A percentile compares a stretch with the other conserved stretches of the same genome.
Evolutionary conservation across 1,140 invertebrate species (phyloP).

Genomic region (Helicoverpa zea): DNA sequence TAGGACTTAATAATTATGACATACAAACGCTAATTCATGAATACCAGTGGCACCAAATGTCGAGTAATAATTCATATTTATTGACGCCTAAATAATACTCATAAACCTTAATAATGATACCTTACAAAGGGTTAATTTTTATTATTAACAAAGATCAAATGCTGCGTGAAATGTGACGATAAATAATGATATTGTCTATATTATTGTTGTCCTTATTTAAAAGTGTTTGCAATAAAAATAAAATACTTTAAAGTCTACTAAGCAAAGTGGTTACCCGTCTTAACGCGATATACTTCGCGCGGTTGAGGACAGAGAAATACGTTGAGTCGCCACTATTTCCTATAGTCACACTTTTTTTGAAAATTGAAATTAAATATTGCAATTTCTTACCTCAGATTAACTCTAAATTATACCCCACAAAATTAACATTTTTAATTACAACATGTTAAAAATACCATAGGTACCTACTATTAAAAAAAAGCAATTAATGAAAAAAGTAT

Average conservation of each 20-base stretch:
- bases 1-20: too few relatives aligned
- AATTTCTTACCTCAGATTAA: too few relatives aligned
- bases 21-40: background rate
- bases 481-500: too few relatives aligned
- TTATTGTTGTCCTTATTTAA: background rate
- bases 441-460: too few relatives aligned
- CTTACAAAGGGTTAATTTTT: conserved; percentile 1
- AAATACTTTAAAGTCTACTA: conserved; percentile 16
- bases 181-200: conserved; percentile 2
- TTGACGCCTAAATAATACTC: background rate
- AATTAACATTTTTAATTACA: too few relatives aligned
- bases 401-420: too few relatives aligned
- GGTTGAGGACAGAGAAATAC: background rate
- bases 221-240: background rate
- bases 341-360: too few relatives aligned
- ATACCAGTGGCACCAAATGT: conserved; percentile 1
- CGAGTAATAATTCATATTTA: conserved; percentile 14
- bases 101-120: too few relatives aligned
- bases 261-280: conserved; percentile 6
- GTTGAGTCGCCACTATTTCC: background rate
- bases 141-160: background rate
- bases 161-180: conserved; percentile 4
- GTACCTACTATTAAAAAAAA: too few relatives aligned
- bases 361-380: too few relatives aligned
- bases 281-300: conserved; percentile 7